These are phyloP conservation scores for Bombus soroeensis DNA, from an alignment of 1,140 invertebrate genomes.

Conservation along the genomic window DNA sequence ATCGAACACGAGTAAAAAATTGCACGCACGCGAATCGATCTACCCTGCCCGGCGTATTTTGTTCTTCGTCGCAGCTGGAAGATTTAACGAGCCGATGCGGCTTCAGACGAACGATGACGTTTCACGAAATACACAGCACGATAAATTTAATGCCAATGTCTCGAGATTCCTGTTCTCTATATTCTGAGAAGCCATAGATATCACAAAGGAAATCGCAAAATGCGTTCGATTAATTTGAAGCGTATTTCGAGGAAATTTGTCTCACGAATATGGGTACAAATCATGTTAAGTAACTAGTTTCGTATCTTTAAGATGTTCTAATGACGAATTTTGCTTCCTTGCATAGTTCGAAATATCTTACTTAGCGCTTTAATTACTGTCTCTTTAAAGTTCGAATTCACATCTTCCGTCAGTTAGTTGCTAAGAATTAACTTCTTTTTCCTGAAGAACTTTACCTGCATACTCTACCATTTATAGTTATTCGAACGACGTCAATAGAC, in stretches of 20 bases:
- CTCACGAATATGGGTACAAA: background rate
- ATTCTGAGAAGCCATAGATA: background rate
- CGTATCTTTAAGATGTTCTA: too few species aligned
- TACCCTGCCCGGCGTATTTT: background rate
- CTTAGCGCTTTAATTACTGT: background rate
- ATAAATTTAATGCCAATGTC: background rate
- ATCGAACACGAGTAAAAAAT: conserved; percentile 57
- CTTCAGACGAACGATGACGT: background rate
- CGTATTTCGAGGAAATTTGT: background rate
- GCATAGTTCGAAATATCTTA: background rate
- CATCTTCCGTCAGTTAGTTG: background rate
- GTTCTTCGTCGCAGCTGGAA: conserved; percentile 35
- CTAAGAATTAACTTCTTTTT: too few species aligned
- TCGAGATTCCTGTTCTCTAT: too few species aligned
- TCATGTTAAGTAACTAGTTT: background rate
- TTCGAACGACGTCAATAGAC: too few species aligned
- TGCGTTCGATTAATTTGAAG: background rate
- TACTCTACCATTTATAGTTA: too few species aligned
- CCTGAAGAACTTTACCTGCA: too few species aligned
- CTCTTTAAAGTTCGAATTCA: background rate
- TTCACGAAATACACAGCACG: background rate
- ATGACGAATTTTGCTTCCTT: too few species aligned
- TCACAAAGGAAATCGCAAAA: background rate
- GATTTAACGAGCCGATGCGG: conserved; percentile 43
- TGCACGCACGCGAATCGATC: conserved; percentile 41